phyloP scores from a whole-genome alignment of 2,797 vertebrate genomes.

The Catharus ustulatus region DNA sequence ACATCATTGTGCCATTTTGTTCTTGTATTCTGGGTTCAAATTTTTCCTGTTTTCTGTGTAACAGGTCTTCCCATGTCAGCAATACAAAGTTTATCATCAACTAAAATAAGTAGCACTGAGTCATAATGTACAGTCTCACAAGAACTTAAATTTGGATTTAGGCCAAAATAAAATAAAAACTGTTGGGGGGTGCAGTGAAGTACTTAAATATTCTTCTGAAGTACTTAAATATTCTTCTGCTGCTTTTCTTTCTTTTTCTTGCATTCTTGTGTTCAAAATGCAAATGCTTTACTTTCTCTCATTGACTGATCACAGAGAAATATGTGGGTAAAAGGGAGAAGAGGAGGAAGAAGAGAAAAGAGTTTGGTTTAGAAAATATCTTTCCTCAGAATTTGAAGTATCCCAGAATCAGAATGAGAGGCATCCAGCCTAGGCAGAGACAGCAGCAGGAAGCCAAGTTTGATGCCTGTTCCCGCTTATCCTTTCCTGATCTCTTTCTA shows the following conservation, averaged over 20 bases:
- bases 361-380: neutral
- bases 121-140: neutral
- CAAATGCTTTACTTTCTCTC: conserved; percentile 39
- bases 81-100: neutral
- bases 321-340: neutral
- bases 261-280: conserved; percentile 24
- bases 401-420: neutral
- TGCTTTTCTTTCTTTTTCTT: neutral
- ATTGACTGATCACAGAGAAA: conserved; percentile 47
- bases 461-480: neutral
- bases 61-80: neutral
- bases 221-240: neutral
- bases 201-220: neutral
- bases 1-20: neutral
- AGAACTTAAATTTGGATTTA: neutral
- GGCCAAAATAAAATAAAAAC: neutral
- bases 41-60: neutral
- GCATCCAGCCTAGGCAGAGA: neutral
- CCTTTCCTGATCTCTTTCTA: neutral
- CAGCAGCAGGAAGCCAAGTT: neutral
- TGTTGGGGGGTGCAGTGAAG: neutral
- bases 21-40: neutral
- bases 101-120: neutral
- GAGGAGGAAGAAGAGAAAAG: neutral
- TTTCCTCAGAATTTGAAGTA: neutral